phyloP scores from a whole-genome alignment of 2,888 invertebrate genomes.

The Drosophila maculinotata region DNA sequence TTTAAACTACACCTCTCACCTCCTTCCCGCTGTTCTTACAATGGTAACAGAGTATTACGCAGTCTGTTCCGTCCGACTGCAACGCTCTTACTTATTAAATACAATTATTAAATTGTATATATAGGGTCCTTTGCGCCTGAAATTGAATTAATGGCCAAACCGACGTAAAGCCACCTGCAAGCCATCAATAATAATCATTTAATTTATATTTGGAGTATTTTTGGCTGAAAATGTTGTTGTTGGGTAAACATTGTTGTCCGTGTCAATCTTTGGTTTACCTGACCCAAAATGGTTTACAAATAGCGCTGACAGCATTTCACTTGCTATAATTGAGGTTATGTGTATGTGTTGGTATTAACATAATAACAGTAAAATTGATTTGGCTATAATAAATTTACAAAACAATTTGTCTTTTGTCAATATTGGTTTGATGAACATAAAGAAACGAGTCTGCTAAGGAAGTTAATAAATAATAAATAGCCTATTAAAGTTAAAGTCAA shows the following conservation, averaged over 20 bases:
- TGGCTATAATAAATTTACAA: neutral
- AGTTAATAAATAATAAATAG: neutral
- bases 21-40: too few species aligned
- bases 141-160: slow-evolving; percentile 25
- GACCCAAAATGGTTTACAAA: too few species aligned
- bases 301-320: too few species aligned
- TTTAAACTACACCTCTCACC: too few species aligned
- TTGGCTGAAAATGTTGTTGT: neutral
- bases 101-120: too few species aligned
- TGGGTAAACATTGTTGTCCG: neutral
- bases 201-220: neutral
- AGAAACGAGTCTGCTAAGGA: neutral
- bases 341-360: neutral
- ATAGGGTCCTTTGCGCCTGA: slow-evolving; percentile 1
- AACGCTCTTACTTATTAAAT: too few species aligned
- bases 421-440: neutral
- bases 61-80: too few species aligned
- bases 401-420: neutral
- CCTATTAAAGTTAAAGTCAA: neutral
- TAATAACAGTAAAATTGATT: neutral
- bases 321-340: neutral
- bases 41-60: too few species aligned
- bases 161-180: neutral
- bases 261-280: neutral
- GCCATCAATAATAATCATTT: slow-evolving; percentile 5